Conservation (phyloP, 2,113 vertebrate genomes). For the Phoenicopterus ruber region DNA sequence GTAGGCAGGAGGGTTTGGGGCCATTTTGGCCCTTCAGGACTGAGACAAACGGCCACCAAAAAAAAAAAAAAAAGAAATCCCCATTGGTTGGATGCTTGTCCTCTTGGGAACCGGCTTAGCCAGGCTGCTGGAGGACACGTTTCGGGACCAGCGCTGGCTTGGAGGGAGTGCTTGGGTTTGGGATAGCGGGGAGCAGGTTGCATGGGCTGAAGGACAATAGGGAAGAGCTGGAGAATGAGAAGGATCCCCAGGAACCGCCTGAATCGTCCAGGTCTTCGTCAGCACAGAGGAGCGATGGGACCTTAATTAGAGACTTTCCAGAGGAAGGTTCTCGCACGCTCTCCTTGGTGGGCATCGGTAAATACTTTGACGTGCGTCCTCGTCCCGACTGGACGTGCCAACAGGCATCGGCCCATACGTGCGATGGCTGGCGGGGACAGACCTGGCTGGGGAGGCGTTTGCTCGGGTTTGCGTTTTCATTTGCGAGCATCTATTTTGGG, state of each 20-base stretch:
- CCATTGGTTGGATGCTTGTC: rapidly evolving
- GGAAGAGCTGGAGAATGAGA: not conserved
- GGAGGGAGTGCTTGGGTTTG: not conserved
- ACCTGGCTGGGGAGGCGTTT: not conserved
- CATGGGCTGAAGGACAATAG: not conserved
- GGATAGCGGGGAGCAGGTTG: not conserved
- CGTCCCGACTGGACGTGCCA: rapidly evolving
- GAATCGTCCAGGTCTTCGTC: not conserved
- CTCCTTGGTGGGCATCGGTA: not conserved
- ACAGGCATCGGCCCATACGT: rapidly evolving
- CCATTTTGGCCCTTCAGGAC: not conserved
- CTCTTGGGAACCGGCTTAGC: not conserved
- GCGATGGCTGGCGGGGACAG: not conserved
- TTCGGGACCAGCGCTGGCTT: not conserved
- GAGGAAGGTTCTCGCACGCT: not conserved
- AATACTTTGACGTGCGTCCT: not conserved
- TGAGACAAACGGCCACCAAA: not conserved
- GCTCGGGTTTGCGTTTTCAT: not conserved
- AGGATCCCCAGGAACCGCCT: not conserved
- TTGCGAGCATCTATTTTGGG: not conserved
- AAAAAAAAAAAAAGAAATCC: not conserved
- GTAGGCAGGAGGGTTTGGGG: not conserved
- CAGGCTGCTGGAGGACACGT: not conserved
- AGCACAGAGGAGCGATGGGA: rapidly evolving
- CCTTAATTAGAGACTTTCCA: not conserved